Evolutionary conservation across 2,113 vertebrate species (phyloP).

Genomic region (Gobius niger): DNA sequence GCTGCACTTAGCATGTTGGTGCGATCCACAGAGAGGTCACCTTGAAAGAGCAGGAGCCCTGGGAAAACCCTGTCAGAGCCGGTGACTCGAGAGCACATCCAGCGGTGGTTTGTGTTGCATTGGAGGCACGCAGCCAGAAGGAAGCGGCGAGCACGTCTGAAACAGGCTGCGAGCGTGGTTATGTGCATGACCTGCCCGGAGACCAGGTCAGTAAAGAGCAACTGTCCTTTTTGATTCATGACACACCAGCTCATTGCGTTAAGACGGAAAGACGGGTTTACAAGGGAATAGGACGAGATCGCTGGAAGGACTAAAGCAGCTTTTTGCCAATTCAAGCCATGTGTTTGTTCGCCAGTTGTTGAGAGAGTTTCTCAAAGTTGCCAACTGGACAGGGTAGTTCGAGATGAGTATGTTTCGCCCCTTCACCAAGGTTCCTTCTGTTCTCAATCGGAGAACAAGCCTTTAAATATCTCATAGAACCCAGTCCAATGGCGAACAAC

Average conservation of each 20-base stretch:
- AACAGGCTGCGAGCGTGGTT: slow-evolving; percentile 43
- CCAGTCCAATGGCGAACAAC: no score
- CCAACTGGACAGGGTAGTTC: no score
- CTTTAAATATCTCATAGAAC: no score
- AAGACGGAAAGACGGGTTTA: slow-evolving; percentile 34
- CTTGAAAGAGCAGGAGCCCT: slow-evolving; percentile 26
- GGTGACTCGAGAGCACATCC: slow-evolving; percentile 57
- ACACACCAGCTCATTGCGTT: slow-evolving; percentile 29
- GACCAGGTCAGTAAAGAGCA: slow-evolving; percentile 48
- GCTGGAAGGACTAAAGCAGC: neutral
- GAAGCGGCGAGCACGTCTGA: slow-evolving; percentile 40
- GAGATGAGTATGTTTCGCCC: no score
- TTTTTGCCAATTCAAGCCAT: neutral
- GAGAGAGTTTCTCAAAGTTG: no score
- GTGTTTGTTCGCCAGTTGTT: neutral
- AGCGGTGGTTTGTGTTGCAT: slow-evolving; percentile 25
- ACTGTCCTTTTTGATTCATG: slow-evolving; percentile 44
- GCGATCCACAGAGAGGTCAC: slow-evolving; percentile 39
- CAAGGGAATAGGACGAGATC: neutral
- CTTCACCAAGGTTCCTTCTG: no score
- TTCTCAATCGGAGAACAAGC: no score
- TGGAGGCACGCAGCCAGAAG: slow-evolving; percentile 39
- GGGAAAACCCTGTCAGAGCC: slow-evolving; percentile 52
- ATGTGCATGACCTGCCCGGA: slow-evolving; percentile 32
- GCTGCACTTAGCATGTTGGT: slow-evolving; percentile 34